Base-by-base conservation (phyloP, 2,888 invertebrate genomes). In the Ophion ellenae region DNA sequence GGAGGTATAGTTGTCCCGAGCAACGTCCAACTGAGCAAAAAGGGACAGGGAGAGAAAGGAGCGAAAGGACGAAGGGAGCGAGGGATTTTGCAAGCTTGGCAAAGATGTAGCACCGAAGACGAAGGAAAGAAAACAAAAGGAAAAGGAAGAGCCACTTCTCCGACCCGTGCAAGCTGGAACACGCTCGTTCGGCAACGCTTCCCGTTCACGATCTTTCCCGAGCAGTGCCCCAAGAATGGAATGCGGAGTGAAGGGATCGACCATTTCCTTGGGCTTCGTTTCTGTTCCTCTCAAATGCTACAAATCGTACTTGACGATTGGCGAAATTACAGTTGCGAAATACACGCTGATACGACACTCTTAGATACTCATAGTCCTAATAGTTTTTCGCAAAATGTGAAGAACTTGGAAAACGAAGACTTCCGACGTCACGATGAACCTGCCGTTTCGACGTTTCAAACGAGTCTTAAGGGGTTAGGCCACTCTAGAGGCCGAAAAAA, bases 81-180 rank as follows among this genome's bases (percentile, higher is more conserved):
- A 24, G 63, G 53, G 66, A 76, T 14, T 75, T 75, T 45, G 24
- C 47, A 28, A 63, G 63, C 45, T 24, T 59, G n/a, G 66, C 61
- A n/a, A 28, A 24, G 61, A 40, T 64, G 75, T 61, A 47, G 32
- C 24, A 71, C 36, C 7, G 61, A 75, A 69, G 69, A 17, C 36
- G 64, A 66, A 77, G 77, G 17, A 76, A 66, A 67, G 71, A 71
- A 76, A 36, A 81, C 59, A 74, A 70, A 57, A 75, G n/a, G 24
- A 73, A 32, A 69, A 57, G 45, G 63, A 64, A 53, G 82, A 75
- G 59, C 70, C 69, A 67, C 70, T 75, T 75, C 70, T 77, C 80
- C 61, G 85, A 80, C 83, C 67, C 64, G 67, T 81, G 69, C 83
- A 83, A 81, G 86, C 87, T 87, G 81, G 73, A 86, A 87, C 85